phyloP scores from a whole-genome alignment of 2,888 invertebrate genomes.

The Drosophila anomelani region DNA sequence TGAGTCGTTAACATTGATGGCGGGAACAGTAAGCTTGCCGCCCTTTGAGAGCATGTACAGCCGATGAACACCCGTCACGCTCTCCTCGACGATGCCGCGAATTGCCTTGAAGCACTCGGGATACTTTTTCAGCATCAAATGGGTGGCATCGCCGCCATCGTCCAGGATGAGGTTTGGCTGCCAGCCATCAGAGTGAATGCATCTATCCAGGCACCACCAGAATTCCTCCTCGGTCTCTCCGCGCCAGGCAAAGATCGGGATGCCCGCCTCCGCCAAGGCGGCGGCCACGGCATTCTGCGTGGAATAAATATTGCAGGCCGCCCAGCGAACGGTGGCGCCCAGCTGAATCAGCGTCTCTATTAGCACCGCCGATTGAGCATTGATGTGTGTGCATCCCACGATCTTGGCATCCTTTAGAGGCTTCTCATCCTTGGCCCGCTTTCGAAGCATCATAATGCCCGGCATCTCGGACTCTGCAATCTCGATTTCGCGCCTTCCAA shows the following conservation, averaged over 20 bases:
- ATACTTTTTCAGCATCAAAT: conserved; percentile 97
- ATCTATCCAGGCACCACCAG: conserved; percentile 99
- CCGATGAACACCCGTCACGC: conserved; percentile 97
- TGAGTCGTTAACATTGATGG: conserved; percentile 88
- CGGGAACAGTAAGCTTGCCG: conserved; percentile 79
- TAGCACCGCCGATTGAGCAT: conserved; percentile 97
- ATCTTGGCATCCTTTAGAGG: conserved; percentile 97
- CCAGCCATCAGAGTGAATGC: conserved; percentile 95
- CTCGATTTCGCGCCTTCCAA: conserved; percentile 97
- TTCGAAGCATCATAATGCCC: conserved; percentile 96
- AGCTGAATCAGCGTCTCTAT: conserved; percentile 94
- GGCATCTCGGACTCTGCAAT: conserved; percentile 99
- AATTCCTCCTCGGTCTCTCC: conserved; percentile 98
- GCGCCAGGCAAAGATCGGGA: conserved; percentile 97
- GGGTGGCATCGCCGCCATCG: conserved; percentile 98
- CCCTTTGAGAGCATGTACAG: conserved; percentile 87
- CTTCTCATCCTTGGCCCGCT: conserved; percentile 95
- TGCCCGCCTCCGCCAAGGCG: conserved; percentile 94
- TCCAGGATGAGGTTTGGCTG: conserved; percentile 98
- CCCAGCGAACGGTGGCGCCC: conserved; percentile 96
- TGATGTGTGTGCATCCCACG: conserved; percentile 98
- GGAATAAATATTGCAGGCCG: conserved; percentile 98
- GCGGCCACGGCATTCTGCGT: conserved; percentile 98
- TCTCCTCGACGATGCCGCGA: conserved; percentile 98
- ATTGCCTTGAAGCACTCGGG: conserved; percentile 95